Evolutionary conservation across 2,113 vertebrate species (phyloP).

Genomic region (Oxyruncus cristatus): DNA sequence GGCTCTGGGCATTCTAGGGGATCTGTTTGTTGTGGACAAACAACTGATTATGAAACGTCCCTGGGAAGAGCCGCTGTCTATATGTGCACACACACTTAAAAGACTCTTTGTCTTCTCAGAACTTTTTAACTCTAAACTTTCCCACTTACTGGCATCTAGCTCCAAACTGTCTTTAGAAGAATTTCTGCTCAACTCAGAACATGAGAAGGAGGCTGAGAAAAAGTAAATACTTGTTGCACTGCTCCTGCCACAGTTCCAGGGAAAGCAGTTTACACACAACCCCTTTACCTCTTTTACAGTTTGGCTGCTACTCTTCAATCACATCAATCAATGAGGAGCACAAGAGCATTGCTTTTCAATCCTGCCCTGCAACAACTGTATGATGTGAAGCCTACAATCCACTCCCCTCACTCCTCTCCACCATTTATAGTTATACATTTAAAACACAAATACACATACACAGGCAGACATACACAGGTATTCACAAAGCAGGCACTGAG

Average conservation of each 20-base stretch:
- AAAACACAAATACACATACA: neutral
- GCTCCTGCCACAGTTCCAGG: neutral
- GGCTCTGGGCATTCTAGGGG: neutral
- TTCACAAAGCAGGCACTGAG: neutral
- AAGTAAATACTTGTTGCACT: neutral
- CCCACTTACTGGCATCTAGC: neutral
- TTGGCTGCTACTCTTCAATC: neutral
- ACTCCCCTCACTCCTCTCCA: neutral
- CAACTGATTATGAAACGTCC: neutral
- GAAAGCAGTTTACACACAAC: fast-evolving
- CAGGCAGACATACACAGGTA: neutral
- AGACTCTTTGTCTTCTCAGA: neutral
- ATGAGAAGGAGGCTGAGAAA: neutral
- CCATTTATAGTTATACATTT: fast-evolving
- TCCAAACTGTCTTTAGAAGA: neutral
- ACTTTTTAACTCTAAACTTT: neutral
- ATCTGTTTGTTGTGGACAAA: neutral
- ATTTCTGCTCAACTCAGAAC: neutral
- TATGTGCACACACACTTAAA: fast-evolving
- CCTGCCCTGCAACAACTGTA: neutral
- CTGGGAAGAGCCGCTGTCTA: neutral
- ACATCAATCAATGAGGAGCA: neutral
- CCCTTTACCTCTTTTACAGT: fast-evolving
- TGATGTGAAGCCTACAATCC: neutral
- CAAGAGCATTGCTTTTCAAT: neutral